Evolutionary conservation across 2,797 vertebrate species (phyloP).

Genomic region (Tapirus indicus): DNA sequence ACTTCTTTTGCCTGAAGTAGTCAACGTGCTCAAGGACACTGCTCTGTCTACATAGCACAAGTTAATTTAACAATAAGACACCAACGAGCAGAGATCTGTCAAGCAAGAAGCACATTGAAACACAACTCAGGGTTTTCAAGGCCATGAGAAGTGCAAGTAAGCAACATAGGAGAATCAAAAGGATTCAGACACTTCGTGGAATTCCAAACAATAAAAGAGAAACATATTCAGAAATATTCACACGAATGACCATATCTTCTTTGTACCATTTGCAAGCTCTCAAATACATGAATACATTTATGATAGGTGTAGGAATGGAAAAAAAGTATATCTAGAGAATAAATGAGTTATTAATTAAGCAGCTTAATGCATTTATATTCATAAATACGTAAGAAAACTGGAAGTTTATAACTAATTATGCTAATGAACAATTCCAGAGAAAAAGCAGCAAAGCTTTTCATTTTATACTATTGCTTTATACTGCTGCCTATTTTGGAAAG

Average conservation of each 20-base stretch:
- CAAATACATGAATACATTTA: constrained; percentile 5
- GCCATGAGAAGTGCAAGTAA: not conserved
- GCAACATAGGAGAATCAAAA: not conserved
- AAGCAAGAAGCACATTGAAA: not conserved
- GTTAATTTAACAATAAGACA: not conserved
- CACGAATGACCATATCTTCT: not conserved
- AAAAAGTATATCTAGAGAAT: constrained; percentile 42
- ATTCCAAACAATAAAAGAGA: constrained; percentile 44
- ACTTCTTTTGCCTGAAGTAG: constrained; percentile 5
- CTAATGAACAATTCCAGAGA: not conserved
- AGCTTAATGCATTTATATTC: constrained; percentile 1
- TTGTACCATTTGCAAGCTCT: constrained; percentile 41
- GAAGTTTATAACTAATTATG: constrained; percentile 34
- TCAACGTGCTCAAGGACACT: not conserved
- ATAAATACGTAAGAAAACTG: constrained; percentile 30
- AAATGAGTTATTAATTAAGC: constrained; percentile 34
- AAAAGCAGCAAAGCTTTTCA: not conserved
- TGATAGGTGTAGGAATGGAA: not conserved
- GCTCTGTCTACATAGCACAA: not conserved
- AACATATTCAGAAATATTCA: constrained; percentile 54
- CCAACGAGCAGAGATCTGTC: not conserved
- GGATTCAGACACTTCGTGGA: not conserved
- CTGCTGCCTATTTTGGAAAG: not conserved
- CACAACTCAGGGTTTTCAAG: not conserved
- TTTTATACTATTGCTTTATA: not conserved